phyloP scores from a whole-genome alignment of 2,797 vertebrate genomes.

The Mus minutoides region DNA sequence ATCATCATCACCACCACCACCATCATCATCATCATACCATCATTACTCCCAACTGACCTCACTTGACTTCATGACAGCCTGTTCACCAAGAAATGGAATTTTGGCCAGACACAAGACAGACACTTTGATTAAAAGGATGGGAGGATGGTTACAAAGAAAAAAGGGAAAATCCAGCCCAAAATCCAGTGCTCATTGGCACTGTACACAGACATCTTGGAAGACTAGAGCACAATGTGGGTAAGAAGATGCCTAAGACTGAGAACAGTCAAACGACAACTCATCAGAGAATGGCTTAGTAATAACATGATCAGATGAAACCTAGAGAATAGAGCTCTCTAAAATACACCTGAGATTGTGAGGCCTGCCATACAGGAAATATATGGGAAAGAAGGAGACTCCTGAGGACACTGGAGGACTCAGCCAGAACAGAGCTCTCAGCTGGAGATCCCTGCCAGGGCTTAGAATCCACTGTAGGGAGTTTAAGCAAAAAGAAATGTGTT shows the following conservation, averaged over 20 bases:
- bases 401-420: neutral
- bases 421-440: neutral
- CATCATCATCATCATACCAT: neutral
- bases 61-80: neutral
- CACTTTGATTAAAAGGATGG: neutral
- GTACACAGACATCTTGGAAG: neutral
- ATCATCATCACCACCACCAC: neutral
- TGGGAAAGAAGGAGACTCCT: neutral
- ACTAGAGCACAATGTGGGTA: neutral
- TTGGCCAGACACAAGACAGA: neutral
- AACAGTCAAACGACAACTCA: neutral
- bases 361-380: neutral
- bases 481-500: constrained; percentile 5
- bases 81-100: neutral
- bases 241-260: neutral
- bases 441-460: neutral
- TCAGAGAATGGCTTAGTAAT: neutral
- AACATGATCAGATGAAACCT: neutral
- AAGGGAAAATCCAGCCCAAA: neutral
- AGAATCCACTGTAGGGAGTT: neutral
- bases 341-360: neutral
- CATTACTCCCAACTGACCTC: neutral
- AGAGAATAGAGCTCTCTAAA: neutral
- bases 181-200: neutral
- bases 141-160: neutral